Conservation (phyloP, 2,113 vertebrate species). For the Astur gentilis region DNA sequence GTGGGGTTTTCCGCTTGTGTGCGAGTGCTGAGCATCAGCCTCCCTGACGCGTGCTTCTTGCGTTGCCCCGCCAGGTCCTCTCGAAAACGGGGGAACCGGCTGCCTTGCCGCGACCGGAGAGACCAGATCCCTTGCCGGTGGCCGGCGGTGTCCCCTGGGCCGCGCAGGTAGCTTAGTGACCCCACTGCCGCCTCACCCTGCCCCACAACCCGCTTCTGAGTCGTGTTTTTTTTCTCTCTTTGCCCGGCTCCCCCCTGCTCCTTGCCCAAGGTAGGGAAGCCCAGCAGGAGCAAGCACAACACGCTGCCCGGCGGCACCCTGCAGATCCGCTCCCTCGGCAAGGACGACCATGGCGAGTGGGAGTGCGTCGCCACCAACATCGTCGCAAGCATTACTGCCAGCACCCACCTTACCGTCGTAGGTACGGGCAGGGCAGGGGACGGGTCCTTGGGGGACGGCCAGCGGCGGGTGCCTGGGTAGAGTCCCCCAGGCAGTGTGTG, state of each 20-base stretch:
- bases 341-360: conserved; percentile 99
- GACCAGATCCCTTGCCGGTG: conserved; percentile 25
- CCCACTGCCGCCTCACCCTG: background rate
- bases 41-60: conserved; percentile 18
- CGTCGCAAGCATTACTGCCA: conserved; percentile 99
- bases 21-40: background rate
- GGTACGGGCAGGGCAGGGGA: conserved; percentile 68
- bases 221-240: background rate
- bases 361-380: conserved; percentile 97
- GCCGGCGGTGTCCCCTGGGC: conserved; percentile 31
- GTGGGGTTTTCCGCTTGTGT: background rate
- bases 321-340: conserved; percentile 95
- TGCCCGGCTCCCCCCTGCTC: background rate
- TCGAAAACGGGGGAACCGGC: conserved; percentile 4
- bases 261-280: conserved; percentile 93
- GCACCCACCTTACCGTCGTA: conserved; percentile 95
- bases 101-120: conserved; percentile 2
- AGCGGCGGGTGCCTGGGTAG: background rate
- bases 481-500: background rate
- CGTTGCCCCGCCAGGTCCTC: conserved; percentile 25
- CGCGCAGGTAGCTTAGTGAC: conserved; percentile 37
- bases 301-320: conserved; percentile 93
- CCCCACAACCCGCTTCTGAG: conserved; percentile 29
- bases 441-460: background rate
- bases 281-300: conserved; percentile 98